phyloP scores from a whole-genome alignment of 2,113 vertebrate species.

The Pardalotus punctatus region DNA sequence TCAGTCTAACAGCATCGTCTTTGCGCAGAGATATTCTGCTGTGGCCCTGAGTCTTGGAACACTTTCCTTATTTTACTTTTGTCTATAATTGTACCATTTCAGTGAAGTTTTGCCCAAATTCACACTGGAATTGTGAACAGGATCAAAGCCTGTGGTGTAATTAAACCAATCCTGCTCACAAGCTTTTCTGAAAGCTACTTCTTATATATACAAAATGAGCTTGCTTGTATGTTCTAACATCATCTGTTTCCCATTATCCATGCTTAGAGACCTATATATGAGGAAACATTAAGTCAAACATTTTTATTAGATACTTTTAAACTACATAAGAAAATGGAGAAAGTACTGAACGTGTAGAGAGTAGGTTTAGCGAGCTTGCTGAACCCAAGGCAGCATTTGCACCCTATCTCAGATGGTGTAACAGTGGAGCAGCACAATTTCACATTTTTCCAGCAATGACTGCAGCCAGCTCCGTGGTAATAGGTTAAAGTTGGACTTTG shows the following conservation, averaged over 20 bases:
- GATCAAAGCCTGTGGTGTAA: slow-evolving; percentile 3
- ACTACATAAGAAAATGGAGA: not conserved
- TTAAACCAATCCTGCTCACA: slow-evolving; percentile 10
- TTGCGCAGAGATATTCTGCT: not conserved
- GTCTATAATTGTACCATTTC: not conserved
- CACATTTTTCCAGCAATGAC: not conserved
- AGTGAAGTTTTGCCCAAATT: slow-evolving; percentile 2
- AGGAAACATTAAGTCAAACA: slow-evolving; percentile 26
- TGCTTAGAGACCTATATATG: slow-evolving; percentile 1
- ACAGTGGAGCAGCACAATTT: not conserved
- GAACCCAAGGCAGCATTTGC: not conserved
- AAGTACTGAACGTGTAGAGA: not conserved
- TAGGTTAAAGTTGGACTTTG: not conserved
- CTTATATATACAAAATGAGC: not conserved
- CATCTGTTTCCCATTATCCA: slow-evolving; percentile 40
- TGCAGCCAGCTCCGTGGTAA: not conserved
- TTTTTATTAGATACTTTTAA: slow-evolving; percentile 39
- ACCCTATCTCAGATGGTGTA: not conserved
- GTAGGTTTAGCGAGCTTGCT: not conserved
- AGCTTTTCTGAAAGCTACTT: not conserved
- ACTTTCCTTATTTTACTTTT: not conserved
- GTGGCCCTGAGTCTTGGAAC: not conserved
- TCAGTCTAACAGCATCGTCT: not conserved
- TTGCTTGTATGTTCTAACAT: not conserved
- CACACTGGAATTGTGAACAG: not conserved